A percentile compares a stretch with the other conserved stretches of the same genome.
Evolutionary conservation across 2,113 vertebrate species (phyloP).

Genomic region (Ornithorhynchus anatinus): DNA sequence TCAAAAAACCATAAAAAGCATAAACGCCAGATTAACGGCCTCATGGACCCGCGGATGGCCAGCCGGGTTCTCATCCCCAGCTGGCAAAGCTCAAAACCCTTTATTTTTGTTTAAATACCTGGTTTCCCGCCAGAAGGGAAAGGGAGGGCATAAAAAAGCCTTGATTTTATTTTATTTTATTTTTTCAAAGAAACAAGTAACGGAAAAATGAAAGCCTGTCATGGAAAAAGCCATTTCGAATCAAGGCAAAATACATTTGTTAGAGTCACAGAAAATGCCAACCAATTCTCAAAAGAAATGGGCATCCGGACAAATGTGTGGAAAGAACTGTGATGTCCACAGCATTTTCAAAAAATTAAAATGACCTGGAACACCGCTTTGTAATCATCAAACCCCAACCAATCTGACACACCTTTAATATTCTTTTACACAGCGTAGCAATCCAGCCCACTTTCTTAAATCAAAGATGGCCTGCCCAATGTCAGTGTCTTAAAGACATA

Average conservation of each 20-base stretch:
- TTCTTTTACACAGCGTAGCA: not conserved
- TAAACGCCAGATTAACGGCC: constrained; percentile 79
- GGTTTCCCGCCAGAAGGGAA: constrained; percentile 74
- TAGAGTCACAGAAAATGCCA: constrained; percentile 33
- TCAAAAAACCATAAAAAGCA: constrained; percentile 79
- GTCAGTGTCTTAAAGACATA: not conserved
- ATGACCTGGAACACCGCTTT: not conserved
- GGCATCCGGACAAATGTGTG: not conserved
- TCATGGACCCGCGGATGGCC: constrained; percentile 72
- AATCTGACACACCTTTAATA: too few species aligned
- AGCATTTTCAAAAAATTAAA: too few species aligned
- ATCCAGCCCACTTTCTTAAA: not conserved
- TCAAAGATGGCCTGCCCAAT: not conserved
- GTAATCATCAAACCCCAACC: too few species aligned
- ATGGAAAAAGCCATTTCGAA: constrained; percentile 47
- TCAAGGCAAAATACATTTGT: constrained; percentile 45
- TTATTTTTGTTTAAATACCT: constrained; percentile 81
- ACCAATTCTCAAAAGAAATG: constrained; percentile 16
- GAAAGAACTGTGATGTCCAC: too few species aligned
- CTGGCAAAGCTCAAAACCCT: constrained; percentile 80
- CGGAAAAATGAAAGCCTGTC: constrained; percentile 57
- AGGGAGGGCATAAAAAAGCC: constrained; percentile 67
- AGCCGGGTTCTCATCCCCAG: constrained; percentile 81
- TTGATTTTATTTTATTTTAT: too few species aligned
- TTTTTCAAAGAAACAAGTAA: constrained; percentile 63